Conservation (phyloP, 1,140 invertebrate species). For the Pentalonia nigronervosa region DNA sequence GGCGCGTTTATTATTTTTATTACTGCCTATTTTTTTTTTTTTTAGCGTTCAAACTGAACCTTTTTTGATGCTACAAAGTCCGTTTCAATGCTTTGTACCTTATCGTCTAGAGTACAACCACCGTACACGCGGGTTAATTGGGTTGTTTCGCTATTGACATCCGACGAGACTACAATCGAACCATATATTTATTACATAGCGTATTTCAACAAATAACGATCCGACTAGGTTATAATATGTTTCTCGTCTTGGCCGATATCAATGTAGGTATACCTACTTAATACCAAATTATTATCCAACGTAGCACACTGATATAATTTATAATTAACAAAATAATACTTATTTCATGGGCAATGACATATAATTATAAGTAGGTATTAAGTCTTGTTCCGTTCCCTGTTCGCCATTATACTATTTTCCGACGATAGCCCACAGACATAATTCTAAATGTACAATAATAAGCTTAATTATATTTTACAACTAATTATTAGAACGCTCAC, state of each 20-base stretch:
- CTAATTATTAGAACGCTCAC: background rate
- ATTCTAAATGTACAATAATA: too few species aligned
- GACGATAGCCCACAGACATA: background rate
- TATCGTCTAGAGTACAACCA: background rate
- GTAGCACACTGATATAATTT: background rate
- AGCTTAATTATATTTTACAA: background rate
- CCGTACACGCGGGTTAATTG: background rate
- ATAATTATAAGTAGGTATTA: background rate
- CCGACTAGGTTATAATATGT: background rate
- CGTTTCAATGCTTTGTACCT: slow-evolving; percentile 5
- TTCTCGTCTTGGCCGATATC: background rate
- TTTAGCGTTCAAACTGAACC: background rate
- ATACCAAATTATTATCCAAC: background rate
- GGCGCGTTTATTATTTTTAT: background rate
- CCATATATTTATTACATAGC: background rate
- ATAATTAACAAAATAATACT: background rate
- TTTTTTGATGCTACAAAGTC: background rate
- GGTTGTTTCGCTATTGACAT: background rate
- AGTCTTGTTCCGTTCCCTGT: background rate
- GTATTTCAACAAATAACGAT: background rate
- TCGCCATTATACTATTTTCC: background rate
- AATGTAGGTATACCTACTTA: background rate
- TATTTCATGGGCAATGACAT: background rate
- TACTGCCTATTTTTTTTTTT: background rate
- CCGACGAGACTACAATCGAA: background rate